These are phyloP conservation scores for Anarsia innoxiella DNA, from an alignment of 2,888 invertebrate species.

Conservation along the genomic window DNA sequence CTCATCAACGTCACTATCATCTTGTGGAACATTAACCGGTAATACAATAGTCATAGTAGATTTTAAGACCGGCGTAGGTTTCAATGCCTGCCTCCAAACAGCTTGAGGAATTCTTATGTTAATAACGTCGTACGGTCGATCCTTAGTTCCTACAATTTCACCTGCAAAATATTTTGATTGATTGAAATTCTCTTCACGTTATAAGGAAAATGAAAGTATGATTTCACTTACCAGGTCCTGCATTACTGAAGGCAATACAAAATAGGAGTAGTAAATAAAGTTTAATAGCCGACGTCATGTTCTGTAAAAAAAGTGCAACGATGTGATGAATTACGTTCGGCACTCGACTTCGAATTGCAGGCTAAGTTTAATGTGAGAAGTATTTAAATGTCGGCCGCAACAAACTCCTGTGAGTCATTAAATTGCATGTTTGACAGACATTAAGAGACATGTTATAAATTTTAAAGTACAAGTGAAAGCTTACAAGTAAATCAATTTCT, in stretches of 20 bases:
- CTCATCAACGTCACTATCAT: slow-evolving; percentile 28
- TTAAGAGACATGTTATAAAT: slow-evolving; percentile 67
- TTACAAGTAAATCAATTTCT: slow-evolving; percentile 37
- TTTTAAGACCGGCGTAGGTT: slow-evolving; percentile 54
- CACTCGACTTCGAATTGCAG: slow-evolving; percentile 51
- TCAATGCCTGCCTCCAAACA: slow-evolving; percentile 52
- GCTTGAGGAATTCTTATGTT: slow-evolving; percentile 46
- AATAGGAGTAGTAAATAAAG: slow-evolving; percentile 22
- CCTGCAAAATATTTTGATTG: slow-evolving; percentile 22
- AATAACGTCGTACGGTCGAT: slow-evolving; percentile 45
- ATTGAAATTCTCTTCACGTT: not conserved
- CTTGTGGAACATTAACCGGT: slow-evolving; percentile 54
- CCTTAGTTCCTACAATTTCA: slow-evolving; percentile 30
- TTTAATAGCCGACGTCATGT: slow-evolving; percentile 26
- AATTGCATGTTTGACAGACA: slow-evolving; percentile 44
- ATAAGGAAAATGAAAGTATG: not conserved
- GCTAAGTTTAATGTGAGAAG: slow-evolving; percentile 44
- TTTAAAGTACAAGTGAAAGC: slow-evolving; percentile 68
- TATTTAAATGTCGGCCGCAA: slow-evolving; percentile 58
- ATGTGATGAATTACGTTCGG: slow-evolving; percentile 32
- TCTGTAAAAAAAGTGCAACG: slow-evolving; percentile 18
- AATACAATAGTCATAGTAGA: slow-evolving; percentile 56
- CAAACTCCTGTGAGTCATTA: slow-evolving; percentile 50
- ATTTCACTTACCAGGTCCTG: slow-evolving; percentile 18
- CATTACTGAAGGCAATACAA: slow-evolving; percentile 18